Base-by-base conservation (phyloP, 1,140 invertebrate species). In the Drosophila equinoxialis region DNA sequence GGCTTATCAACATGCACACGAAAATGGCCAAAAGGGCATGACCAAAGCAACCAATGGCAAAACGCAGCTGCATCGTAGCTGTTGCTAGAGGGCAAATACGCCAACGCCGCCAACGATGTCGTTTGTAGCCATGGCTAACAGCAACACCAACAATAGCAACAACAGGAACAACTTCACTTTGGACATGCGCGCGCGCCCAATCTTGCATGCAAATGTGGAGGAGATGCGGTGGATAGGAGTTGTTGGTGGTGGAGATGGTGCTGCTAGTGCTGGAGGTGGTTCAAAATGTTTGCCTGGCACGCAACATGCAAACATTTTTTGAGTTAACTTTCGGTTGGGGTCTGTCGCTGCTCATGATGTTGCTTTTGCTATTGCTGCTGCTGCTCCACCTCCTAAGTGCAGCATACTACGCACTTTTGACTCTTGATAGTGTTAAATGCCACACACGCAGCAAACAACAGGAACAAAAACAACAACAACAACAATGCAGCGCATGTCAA, bases 281-380 rank as follows among this genome's bases (percentile, higher is more conserved):
- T 65, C 65, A 76, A 77, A 86, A 86, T 86, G 83, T 83, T 86
- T 83, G 84, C 79, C 77, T 86, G 79, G 83, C 83, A 86, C 83
- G 83, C 83, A 86, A 86, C 83, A 86, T 86, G 83, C 83, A 83
- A 86, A 83, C 83, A 86, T 86, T 86, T 86, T 86, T 86, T 86
- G 83, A 86, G 83, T 86, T 86, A 86, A 87, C 76, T 89, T 86
- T 51, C 75, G 37, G 37, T 66, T 63, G 35, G 65, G 39, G 57
- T 39, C 17, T 11, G 20, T 51, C 7, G 71, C 62, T 75, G 64
- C 71, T 68, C 14, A 35, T 39, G 26, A 23, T 54, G 13, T 17
- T 39, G 30, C 72, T 65, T 33, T 20, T 35, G 17, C 33, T 37
- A 3, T 35, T 33, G 30, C 51, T 45, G 54, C 30, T 33, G 37